Evolutionary conservation across 2,888 invertebrate species (phyloP).

Genomic region (Amitus sp.): DNA sequence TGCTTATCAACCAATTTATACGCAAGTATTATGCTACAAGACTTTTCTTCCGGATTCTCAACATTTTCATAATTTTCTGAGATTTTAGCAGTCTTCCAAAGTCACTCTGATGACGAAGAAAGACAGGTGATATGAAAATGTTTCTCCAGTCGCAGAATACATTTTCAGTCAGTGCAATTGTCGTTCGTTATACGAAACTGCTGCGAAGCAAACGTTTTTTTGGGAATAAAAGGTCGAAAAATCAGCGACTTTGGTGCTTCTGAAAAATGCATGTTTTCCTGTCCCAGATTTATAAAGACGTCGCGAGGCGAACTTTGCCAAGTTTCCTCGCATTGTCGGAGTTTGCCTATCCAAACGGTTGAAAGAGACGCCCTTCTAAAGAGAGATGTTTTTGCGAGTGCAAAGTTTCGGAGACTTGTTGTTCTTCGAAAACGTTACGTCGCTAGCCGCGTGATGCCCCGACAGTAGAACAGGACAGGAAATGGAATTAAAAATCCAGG

Average conservation of each 20-base stretch:
- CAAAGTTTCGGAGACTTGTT: constrained; percentile 32
- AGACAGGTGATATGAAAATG: neutral
- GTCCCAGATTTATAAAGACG: constrained; percentile 29
- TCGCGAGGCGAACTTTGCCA: constrained; percentile 18
- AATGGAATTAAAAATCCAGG: constrained; percentile 11
- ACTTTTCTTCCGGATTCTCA: too few species aligned
- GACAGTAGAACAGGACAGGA: constrained; percentile 14
- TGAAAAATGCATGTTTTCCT: constrained; percentile 31
- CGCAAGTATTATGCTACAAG: too few species aligned
- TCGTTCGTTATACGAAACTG: too few species aligned
- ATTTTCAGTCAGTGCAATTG: too few species aligned
- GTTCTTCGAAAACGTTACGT: constrained; percentile 28
- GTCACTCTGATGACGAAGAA: too few species aligned
- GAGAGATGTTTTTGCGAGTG: constrained; percentile 15
- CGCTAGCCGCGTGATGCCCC: constrained; percentile 17
- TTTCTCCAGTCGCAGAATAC: neutral
- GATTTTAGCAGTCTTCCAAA: too few species aligned
- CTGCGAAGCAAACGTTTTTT: too few species aligned
- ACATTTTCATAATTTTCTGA: too few species aligned
- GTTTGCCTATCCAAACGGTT: constrained; percentile 18
- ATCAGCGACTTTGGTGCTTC: constrained; percentile 22
- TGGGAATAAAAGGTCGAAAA: constrained; percentile 14
- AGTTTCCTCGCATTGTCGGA: constrained; percentile 25
- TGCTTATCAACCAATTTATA: too few species aligned
- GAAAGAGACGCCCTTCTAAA: constrained; percentile 29